Base-by-base conservation (phyloP, 2,797 vertebrate genomes). In the Syndactyla subalaris region DNA sequence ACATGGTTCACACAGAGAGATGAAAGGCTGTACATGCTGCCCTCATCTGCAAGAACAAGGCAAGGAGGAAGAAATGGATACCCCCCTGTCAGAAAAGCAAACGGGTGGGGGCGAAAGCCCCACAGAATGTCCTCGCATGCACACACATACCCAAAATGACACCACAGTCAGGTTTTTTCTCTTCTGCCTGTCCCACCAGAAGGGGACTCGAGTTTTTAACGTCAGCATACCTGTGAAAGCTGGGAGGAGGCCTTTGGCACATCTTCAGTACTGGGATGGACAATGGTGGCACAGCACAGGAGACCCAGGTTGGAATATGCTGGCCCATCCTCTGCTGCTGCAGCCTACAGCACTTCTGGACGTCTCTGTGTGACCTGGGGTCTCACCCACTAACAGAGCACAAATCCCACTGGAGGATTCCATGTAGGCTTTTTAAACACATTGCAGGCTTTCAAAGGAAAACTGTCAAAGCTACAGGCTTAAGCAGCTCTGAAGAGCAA, bases 71-170 rank as follows among this genome's bases (percentile, higher is more conserved):
- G 48, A 55, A 48, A 34, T 2, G 2, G 78, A 70, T 38, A 30
- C 22, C 22, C 7, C 30, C 46, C 58, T 24, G 32, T 17, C 68
- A 54, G 29, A 39, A 92, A 24, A 79, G 46, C 48, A 38, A 78
- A 57, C 21, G 5, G 15, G 14, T 82, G 14, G 27, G 32, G 38
- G 48, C 54, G 49, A 74, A 78, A 65, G 16, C 19, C 48, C 65
- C 30, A 26, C 18, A 34, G 29, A 66, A 24, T 0, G 0, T 22
- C 55, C 39, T 54, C 0, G 0, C 0, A 7, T 4, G 22, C 18
- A 24, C 38, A 74, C 27, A 23, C 20, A 0, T 12, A 61, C 30
- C n/a, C 57, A 71, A 45, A 70, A 12, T 6, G 15, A 17, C 10
- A 18, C 46, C 74, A 58, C 30, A 36, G 15, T 12, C 32, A 26